Conservation (phyloP, 2,888 invertebrate species). For the Caenorhabditis parvicauda region DNA sequence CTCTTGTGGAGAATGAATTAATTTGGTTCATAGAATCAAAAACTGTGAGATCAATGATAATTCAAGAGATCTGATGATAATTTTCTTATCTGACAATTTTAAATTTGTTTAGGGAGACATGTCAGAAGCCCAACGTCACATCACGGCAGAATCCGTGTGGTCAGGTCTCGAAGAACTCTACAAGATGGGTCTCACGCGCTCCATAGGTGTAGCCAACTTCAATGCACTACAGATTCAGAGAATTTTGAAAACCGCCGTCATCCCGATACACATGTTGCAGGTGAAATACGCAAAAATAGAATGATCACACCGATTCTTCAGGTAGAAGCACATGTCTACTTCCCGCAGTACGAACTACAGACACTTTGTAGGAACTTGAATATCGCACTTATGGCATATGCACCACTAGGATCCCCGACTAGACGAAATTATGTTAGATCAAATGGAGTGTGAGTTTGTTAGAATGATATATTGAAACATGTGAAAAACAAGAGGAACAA, state of each 20-base stretch:
- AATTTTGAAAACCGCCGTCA: constrained; percentile 63
- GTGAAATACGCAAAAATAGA: background rate
- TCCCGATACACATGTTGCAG: constrained; percentile 27
- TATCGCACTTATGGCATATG: constrained; percentile 66
- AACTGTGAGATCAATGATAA: no score
- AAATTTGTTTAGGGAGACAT: no score
- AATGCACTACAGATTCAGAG: constrained; percentile 75
- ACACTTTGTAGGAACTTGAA: constrained; percentile 70
- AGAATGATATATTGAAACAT: no score
- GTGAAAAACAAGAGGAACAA: background rate
- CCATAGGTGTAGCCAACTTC: constrained; percentile 83
- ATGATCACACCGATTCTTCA: constrained; percentile 51
- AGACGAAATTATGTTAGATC: constrained; percentile 14
- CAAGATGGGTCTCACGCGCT: constrained; percentile 72
- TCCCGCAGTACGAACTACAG: constrained; percentile 72
- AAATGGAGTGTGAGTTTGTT: constrained; percentile 8
- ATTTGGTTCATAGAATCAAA: no score
- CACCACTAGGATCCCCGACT: constrained; percentile 61
- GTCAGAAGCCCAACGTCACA: no score
- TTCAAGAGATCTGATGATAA: no score
- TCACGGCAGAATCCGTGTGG: constrained; percentile 40
- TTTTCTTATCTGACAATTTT: no score
- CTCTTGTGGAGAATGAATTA: no score
- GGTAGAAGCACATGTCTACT: constrained; percentile 77
- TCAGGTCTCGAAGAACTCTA: constrained; percentile 66